Conservation (phyloP, 2,888 invertebrate species). For the Pandemis heparana region DNA sequence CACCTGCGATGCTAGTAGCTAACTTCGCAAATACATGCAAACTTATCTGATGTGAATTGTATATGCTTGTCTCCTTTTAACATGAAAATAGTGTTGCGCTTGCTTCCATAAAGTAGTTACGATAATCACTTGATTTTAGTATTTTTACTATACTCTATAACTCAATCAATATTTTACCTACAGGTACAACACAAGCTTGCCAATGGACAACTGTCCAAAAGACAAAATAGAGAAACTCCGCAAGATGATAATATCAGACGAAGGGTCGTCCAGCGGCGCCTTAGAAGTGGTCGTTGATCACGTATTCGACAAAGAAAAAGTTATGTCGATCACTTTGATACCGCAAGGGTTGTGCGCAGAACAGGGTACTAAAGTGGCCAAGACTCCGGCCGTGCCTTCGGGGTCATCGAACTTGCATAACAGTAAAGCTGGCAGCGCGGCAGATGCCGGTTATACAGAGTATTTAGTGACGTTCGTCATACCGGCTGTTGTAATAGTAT, state of each 20-base stretch:
- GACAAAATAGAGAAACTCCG: slow-evolving; percentile 91
- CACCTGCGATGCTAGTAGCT: no score
- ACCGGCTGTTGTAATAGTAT: slow-evolving; percentile 94
- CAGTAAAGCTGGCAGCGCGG: slow-evolving; percentile 61
- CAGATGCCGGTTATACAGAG: slow-evolving; percentile 68
- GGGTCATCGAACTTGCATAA: slow-evolving; percentile 63
- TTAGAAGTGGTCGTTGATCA: slow-evolving; percentile 86
- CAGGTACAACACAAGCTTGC: slow-evolving; percentile 92
- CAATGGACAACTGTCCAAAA: slow-evolving; percentile 90
- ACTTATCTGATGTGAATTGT: no score
- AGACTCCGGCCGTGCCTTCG: slow-evolving; percentile 57
- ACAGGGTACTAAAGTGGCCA: slow-evolving; percentile 72
- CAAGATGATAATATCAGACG: slow-evolving; percentile 89
- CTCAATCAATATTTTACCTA: slow-evolving; percentile 19
- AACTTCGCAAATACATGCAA: no score
- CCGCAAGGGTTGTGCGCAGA: slow-evolving; percentile 87
- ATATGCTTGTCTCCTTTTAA: no score
- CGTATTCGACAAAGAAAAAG: slow-evolving; percentile 89
- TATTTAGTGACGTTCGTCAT: slow-evolving; percentile 94
- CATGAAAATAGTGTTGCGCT: no score
- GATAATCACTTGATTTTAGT: neutral
- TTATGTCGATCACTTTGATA: slow-evolving; percentile 87
- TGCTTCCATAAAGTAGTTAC: no score
- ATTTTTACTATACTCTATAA: neutral
- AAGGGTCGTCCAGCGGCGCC: slow-evolving; percentile 70